A percentile compares a stretch with the other conserved stretches of the same genome.
Evolutionary conservation across 2,888 invertebrate species (phyloP).

Genomic region (Drepana falcataria): DNA sequence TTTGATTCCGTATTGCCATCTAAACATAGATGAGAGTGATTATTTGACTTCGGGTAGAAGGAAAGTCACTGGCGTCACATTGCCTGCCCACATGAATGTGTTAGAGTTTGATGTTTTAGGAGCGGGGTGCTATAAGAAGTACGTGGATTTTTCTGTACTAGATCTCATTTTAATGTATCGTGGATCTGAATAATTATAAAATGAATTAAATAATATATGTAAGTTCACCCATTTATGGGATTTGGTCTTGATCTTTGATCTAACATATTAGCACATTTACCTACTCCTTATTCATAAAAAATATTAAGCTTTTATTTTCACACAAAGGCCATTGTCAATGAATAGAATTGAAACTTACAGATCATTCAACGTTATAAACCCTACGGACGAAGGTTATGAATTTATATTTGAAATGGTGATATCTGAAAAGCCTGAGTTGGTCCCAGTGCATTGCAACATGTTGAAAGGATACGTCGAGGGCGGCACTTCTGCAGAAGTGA

Average conservation of each 20-base stretch:
- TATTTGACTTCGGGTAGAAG: conserved; percentile 76
- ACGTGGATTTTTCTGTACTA: conserved; percentile 11
- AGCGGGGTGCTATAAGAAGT: conserved; percentile 77
- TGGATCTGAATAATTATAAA: too few relatives aligned
- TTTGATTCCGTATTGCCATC: conserved; percentile 83
- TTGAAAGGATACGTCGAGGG: conserved; percentile 79
- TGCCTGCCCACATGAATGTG: conserved; percentile 71
- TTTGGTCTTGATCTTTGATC: too few relatives aligned
- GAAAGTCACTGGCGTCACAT: conserved; percentile 51
- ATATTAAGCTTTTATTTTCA: too few relatives aligned
- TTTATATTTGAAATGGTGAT: conserved; percentile 78
- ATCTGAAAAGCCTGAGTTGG: conserved; percentile 55
- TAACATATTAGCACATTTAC: too few relatives aligned
- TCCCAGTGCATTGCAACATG: conserved; percentile 79
- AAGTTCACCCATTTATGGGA: too few relatives aligned
- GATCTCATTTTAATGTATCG: too few relatives aligned
- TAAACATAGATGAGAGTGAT: conserved; percentile 83
- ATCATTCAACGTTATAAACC: conserved; percentile 82
- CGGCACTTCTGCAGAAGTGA: conserved; percentile 78
- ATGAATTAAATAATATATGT: too few relatives aligned
- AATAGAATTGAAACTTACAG: conserved; percentile 37
- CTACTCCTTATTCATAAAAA: too few relatives aligned
- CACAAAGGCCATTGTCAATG: not conserved
- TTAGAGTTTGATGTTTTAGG: conserved; percentile 84
- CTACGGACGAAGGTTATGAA: conserved; percentile 79